A percentile compares a stretch with the other conserved stretches of the same genome.
These are phyloP conservation scores for Tapirus indicus DNA, from an alignment of 2,797 vertebrate genomes.

Conservation along the genomic window DNA sequence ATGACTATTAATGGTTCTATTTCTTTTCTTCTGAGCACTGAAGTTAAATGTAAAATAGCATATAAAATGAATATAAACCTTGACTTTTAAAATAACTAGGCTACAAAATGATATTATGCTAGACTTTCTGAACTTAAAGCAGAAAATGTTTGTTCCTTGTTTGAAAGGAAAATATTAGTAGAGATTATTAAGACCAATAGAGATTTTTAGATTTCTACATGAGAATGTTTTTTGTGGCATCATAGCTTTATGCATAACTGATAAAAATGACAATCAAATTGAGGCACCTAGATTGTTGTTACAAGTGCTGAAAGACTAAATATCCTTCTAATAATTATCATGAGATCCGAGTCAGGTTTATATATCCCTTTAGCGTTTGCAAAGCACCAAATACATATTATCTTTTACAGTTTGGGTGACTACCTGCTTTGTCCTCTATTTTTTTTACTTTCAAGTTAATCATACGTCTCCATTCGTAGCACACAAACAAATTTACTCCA, in stretches of 20 bases:
- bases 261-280: slow-evolving; percentile 5
- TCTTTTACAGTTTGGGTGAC: background rate
- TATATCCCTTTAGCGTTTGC: background rate
- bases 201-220: background rate
- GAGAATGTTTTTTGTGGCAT: background rate
- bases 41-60: background rate
- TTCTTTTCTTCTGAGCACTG: background rate
- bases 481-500: background rate
- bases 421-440: background rate
- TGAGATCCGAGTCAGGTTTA: background rate
- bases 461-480: background rate
- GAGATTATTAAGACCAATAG: background rate
- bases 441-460: background rate
- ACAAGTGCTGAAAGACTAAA: background rate
- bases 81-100: background rate
- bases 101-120: background rate
- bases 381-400: background rate
- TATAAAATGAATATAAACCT: background rate
- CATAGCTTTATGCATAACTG: background rate
- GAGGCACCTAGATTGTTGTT: background rate
- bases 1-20: background rate
- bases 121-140: background rate
- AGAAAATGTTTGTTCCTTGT: background rate
- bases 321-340: background rate
- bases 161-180: background rate